These are phyloP conservation scores for Chloroceryle amazona DNA, from an alignment of 2,797 vertebrate species.

Conservation along the genomic window DNA sequence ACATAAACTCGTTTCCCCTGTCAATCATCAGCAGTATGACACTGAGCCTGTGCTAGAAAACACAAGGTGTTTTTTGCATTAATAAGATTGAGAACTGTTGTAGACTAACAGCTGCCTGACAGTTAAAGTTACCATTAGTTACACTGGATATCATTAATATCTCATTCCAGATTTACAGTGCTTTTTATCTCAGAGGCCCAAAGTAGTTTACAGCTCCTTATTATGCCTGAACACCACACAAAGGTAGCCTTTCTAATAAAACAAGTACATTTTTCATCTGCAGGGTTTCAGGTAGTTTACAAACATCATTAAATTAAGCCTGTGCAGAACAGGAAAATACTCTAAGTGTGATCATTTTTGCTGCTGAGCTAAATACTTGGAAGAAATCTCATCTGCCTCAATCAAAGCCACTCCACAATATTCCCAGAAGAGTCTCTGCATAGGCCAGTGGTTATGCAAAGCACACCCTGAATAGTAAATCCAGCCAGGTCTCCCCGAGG, in stretches of 20 bases:
- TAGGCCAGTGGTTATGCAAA: background rate
- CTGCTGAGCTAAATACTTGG: background rate
- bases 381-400: background rate
- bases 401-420: background rate
- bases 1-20: background rate
- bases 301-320: constrained; percentile 13
- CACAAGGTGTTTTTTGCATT: background rate
- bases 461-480: background rate
- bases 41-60: background rate
- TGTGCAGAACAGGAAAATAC: background rate
- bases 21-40: background rate
- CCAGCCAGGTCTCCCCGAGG: background rate
- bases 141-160: background rate
- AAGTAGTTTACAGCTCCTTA: background rate
- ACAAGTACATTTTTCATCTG: background rate
- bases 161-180: background rate
- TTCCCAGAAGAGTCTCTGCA: background rate
- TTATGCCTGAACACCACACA: background rate
- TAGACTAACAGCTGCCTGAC: background rate
- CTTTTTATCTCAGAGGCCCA: background rate
- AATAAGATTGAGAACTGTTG: background rate
- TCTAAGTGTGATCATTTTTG: rapidly evolving
- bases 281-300: background rate
- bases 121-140: background rate
- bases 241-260: background rate